Evolutionary conservation across 2,888 invertebrate species (phyloP).

Genomic region (Eudasyphora cyanicolor): DNA sequence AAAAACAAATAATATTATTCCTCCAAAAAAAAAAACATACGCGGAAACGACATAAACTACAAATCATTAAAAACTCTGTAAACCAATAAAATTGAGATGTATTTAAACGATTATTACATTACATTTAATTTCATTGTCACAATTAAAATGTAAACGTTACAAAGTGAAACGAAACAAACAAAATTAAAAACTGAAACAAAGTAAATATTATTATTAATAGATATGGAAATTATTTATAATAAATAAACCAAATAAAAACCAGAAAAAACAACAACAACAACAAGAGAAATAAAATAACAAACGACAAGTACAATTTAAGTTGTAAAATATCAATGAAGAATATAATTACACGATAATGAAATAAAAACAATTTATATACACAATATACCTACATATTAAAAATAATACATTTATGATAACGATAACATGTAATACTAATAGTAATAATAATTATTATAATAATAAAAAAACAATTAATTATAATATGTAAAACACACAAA

Average conservation of each 20-base stretch:
- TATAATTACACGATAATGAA: constrained; percentile 34
- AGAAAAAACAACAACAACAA: neutral
- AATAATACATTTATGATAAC: constrained; percentile 18
- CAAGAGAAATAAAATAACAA: neutral
- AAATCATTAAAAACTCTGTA: neutral
- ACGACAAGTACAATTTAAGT: constrained; percentile 48
- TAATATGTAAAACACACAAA: neutral
- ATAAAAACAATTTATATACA: constrained; percentile 11
- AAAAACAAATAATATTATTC: neutral
- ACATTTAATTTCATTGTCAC: neutral
- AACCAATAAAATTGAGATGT: neutral
- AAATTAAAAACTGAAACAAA: neutral
- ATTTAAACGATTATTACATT: constrained; percentile 3
- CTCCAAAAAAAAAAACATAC: neutral
- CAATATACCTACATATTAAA: constrained; percentile 14
- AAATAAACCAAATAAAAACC: constrained; percentile 27
- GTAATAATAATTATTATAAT: constrained; percentile 30
- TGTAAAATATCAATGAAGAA: constrained; percentile 47
- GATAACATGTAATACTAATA: constrained; percentile 23
- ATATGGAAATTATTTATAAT: constrained; percentile 22
- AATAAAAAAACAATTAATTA: constrained; percentile 45
- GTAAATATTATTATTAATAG: constrained; percentile 20
- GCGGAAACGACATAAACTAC: neutral
- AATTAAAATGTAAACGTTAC: neutral
- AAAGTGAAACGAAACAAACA: neutral